A percentile compares a stretch with the other conserved stretches of the same genome.
Conservation (phyloP, 2,888 invertebrate species). For the Zaprionus bogoriensis region DNA sequence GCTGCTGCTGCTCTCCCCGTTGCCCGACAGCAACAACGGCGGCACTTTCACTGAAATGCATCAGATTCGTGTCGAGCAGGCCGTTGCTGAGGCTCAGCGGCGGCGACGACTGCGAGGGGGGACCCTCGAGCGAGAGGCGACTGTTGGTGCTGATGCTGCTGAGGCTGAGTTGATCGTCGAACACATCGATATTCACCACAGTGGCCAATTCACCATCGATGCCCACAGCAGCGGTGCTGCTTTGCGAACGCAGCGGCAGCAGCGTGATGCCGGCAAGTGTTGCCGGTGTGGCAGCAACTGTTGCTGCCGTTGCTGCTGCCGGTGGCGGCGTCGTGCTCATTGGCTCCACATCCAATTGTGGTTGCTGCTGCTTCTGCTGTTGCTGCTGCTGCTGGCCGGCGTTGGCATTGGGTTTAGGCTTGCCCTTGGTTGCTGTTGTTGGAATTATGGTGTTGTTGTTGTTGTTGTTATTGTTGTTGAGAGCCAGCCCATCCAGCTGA, state of each 20-base stretch:
- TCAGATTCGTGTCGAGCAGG: slow-evolving; percentile 84
- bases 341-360: not conserved
- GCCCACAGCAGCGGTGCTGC: slow-evolving; percentile 78
- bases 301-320: slow-evolving; percentile 1
- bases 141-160: slow-evolving; percentile 93
- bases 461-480: slow-evolving; percentile 56
- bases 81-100: slow-evolving; percentile 88
- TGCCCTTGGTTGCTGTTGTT: slow-evolving; percentile 37
- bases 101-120: slow-evolving; percentile 85
- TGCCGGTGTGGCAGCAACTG: slow-evolving; percentile 12
- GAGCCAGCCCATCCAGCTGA: slow-evolving; percentile 55
- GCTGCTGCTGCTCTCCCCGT: no score
- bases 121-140: slow-evolving; percentile 89
- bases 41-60: slow-evolving; percentile 87
- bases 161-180: slow-evolving; percentile 90
- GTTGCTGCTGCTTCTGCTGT: not conserved
- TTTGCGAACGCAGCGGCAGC: slow-evolving; percentile 12
- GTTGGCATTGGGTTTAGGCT: slow-evolving; percentile 29
- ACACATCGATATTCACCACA: slow-evolving; percentile 84
- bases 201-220: slow-evolving; percentile 86
- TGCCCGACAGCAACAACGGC: no score
- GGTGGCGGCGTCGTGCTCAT: slow-evolving; percentile 40
- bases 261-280: slow-evolving; percentile 16
- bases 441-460: slow-evolving; percentile 34
- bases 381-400: slow-evolving; percentile 2